These are phyloP conservation scores for Dromaius novaehollandiae DNA, from an alignment of 2,113 vertebrate species.

Conservation along the genomic window DNA sequence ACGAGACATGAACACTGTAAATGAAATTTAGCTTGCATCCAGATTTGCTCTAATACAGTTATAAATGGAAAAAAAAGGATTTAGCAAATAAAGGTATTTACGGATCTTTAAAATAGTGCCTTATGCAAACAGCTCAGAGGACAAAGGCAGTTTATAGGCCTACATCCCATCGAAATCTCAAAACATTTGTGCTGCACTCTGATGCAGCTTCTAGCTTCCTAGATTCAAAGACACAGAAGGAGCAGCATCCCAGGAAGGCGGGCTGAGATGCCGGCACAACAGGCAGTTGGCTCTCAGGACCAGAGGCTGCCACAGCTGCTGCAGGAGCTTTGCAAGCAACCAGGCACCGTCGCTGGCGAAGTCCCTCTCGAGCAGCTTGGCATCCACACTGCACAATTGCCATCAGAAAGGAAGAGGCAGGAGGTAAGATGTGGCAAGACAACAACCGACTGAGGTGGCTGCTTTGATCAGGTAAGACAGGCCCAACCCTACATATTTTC, in stretches of 20 bases:
- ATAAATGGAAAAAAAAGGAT: neutral
- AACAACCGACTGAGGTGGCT: rapidly evolving
- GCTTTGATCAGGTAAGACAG: neutral
- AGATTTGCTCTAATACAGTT: no score
- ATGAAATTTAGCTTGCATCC: no score
- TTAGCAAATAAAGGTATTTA: neutral
- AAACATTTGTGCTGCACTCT: neutral
- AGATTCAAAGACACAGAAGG: neutral
- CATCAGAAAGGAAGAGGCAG: neutral
- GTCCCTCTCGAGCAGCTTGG: neutral
- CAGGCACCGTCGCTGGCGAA: neutral
- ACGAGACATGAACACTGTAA: no score
- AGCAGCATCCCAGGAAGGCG: neutral
- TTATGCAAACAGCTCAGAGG: neutral
- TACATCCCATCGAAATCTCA: neutral
- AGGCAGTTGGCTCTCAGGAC: no score
- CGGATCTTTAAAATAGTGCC: neutral
- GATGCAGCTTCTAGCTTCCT: neutral
- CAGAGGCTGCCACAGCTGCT: neutral
- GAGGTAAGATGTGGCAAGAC: neutral
- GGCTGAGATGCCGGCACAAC: neutral
- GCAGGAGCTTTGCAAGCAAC: neutral
- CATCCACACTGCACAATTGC: rapidly evolving
- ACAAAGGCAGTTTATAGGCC: neutral
- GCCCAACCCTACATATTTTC: no score